These are phyloP conservation scores for Eospalax fontanierii DNA, from an alignment of 2,797 vertebrate species.

Conservation along the genomic window DNA sequence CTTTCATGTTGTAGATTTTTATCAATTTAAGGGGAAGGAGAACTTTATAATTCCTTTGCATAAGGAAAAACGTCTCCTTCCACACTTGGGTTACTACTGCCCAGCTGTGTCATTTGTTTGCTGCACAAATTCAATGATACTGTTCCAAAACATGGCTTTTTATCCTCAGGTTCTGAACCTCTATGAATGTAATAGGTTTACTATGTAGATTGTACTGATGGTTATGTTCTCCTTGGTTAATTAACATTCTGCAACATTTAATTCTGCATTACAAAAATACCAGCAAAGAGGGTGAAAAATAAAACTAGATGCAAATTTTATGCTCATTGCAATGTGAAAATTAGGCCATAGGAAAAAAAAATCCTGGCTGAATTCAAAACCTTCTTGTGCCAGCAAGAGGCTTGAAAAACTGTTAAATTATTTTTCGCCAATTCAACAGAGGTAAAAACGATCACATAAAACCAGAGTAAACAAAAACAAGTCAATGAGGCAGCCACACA, in stretches of 20 bases:
- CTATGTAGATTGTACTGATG: constrained; percentile 50
- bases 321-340: constrained; percentile 80
- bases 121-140: not conserved
- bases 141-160: constrained; percentile 42
- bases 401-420: constrained; percentile 74
- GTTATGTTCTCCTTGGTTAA: constrained; percentile 78
- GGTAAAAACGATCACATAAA: constrained; percentile 74
- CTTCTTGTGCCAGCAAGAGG: constrained; percentile 59
- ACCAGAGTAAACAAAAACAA: constrained; percentile 75
- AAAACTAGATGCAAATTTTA: constrained; percentile 83
- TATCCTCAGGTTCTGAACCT: constrained; percentile 47
- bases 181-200: constrained; percentile 68
- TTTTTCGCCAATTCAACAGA: constrained; percentile 75
- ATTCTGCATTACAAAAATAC: constrained; percentile 80
- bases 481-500: constrained; percentile 58
- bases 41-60: not conserved
- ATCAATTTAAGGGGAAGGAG: not conserved
- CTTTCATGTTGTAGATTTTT: constrained; percentile 22
- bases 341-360: constrained; percentile 71
- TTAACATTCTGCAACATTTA: constrained; percentile 78
- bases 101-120: constrained; percentile 16
- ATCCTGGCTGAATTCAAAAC: constrained; percentile 73
- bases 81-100: not conserved
- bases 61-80: constrained; percentile 26
- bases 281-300: constrained; percentile 73